Percentiles rank a stretch among this genome's conserved stretches.
These are phyloP conservation scores for Cydia splendana DNA, from an alignment of 1,140 invertebrate genomes.

Conservation along the genomic window DNA sequence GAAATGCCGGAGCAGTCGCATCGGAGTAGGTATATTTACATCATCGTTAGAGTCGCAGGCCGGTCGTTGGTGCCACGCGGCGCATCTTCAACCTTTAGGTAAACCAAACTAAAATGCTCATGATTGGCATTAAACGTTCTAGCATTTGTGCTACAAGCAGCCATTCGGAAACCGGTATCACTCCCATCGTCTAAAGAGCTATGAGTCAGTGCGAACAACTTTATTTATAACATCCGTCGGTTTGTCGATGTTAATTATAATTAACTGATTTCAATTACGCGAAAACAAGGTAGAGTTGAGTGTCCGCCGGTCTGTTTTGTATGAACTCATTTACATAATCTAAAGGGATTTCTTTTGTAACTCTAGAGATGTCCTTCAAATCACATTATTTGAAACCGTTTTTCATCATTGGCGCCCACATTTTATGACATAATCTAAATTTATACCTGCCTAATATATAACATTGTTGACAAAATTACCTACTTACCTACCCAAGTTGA, in stretches of 20 bases:
- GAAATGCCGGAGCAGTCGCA: neutral
- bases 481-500: too few species aligned
- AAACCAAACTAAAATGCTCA: slow-evolving; percentile 55
- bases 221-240: slow-evolving; percentile 13
- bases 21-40: slow-evolving; percentile 42
- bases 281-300: slow-evolving; percentile 13
- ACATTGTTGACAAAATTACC: neutral
- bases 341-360: neutral
- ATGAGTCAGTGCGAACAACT: slow-evolving; percentile 51
- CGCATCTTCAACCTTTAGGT: slow-evolving; percentile 69
- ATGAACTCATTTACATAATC: slow-evolving; percentile 3
- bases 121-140: slow-evolving; percentile 48
- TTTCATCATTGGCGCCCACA: neutral
- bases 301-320: neutral
- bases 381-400: neutral
- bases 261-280: slow-evolving; percentile 15
- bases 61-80: slow-evolving; percentile 49
- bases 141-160: slow-evolving; percentile 35
- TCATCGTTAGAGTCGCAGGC: slow-evolving; percentile 49
- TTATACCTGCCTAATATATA: neutral
- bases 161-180: slow-evolving; percentile 48
- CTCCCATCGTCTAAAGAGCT: slow-evolving; percentile 49
- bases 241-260: slow-evolving; percentile 7
- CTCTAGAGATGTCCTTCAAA: neutral
- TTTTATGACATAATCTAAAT: slow-evolving; percentile 3